Conservation (phyloP, 2,113 vertebrate genomes). For the Sclerurus mexicanus region DNA sequence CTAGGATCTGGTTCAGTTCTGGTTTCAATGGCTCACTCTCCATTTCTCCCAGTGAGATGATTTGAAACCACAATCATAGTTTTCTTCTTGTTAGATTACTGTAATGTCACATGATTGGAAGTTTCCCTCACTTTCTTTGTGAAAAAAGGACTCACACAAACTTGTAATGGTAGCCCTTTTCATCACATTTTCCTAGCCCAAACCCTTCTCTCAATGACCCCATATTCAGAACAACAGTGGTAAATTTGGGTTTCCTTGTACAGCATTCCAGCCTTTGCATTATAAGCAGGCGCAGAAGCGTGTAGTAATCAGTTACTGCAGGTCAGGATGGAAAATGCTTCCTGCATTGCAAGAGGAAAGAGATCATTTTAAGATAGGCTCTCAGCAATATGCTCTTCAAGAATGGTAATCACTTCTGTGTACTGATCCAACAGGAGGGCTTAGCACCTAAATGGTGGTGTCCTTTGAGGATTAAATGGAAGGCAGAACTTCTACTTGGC, state of each 20-base stretch:
- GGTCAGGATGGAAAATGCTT: not conserved
- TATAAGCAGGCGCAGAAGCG: not conserved
- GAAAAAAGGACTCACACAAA: not conserved
- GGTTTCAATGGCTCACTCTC: rapidly evolving
- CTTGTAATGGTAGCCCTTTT: not conserved
- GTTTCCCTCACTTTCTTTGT: not conserved
- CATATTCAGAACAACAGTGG: not conserved
- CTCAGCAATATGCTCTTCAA: not conserved
- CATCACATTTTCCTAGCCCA: not conserved
- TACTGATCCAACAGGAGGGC: rapidly evolving
- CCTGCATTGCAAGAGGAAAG: not conserved
- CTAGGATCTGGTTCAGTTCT: not conserved
- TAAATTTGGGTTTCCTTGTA: not conserved
- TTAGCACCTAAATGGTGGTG: not conserved
- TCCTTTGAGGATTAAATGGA: not conserved
- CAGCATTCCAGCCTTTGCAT: not conserved
- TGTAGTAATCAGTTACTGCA: not conserved
- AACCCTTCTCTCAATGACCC: not conserved
- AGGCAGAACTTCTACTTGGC: not conserved
- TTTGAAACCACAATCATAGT: not conserved
- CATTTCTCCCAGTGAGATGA: not conserved
- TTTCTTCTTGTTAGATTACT: not conserved
- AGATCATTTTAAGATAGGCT: not conserved
- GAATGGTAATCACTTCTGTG: rapidly evolving
- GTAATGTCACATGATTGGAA: not conserved